These are phyloP conservation scores for Boloria euphrosyne DNA, from an alignment of 2,888 invertebrate genomes.

Conservation along the genomic window DNA sequence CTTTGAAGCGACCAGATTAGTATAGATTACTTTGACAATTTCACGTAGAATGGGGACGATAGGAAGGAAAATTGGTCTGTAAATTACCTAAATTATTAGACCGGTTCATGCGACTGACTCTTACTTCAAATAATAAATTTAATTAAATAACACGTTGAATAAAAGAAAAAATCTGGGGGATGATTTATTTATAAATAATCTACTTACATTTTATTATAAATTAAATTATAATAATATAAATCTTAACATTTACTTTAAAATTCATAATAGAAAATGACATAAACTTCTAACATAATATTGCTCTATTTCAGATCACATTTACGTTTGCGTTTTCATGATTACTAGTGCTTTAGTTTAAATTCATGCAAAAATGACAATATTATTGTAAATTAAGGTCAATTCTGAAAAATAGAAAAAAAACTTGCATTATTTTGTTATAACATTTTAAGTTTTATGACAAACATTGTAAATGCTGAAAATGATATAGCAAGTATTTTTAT, in stretches of 20 bases:
- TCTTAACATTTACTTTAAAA: not conserved
- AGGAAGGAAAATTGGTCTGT: too few relatives aligned
- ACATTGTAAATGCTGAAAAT: too few relatives aligned
- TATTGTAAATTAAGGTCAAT: not conserved
- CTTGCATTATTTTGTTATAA: too few relatives aligned
- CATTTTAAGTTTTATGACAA: too few relatives aligned
- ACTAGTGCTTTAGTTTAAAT: conserved; percentile 11
- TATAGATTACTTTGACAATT: too few relatives aligned
- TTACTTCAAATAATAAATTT: not conserved
- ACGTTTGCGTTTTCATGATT: conserved; percentile 42
- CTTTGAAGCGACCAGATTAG: too few relatives aligned
- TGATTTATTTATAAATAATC: conserved; percentile 12
- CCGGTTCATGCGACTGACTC: not conserved
- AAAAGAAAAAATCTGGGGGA: not conserved
- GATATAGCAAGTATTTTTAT: too few relatives aligned
- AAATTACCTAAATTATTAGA: too few relatives aligned
- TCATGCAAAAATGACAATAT: conserved; percentile 5
- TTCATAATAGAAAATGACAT: conserved; percentile 1
- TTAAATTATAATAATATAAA: not conserved
- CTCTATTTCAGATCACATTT: conserved; percentile 62
- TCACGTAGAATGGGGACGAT: too few relatives aligned
- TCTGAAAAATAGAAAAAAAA: too few relatives aligned
- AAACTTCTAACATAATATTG: conserved; percentile 49
- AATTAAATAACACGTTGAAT: not conserved
- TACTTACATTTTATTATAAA: conserved; percentile 3